phyloP scores from a whole-genome alignment of 2,113 vertebrate species.

The Polypterus bichir region DNA sequence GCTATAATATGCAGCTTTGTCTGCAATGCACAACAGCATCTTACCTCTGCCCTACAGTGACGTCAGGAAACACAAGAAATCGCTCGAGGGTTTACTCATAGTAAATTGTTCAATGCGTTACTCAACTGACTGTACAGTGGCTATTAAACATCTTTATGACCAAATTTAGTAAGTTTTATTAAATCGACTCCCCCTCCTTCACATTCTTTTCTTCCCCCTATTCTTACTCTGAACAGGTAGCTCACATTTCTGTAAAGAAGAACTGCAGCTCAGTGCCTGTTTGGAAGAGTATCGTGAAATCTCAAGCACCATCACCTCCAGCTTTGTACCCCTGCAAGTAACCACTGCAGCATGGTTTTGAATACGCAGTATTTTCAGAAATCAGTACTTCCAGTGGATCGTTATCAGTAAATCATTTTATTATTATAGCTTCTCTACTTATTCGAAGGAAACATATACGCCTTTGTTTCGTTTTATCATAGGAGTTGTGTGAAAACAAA shows the following conservation, averaged over 20 bases:
- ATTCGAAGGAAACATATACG: too few species aligned
- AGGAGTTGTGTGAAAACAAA: too few species aligned
- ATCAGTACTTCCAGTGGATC: too few species aligned
- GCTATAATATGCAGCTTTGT: background rate
- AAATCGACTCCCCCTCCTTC: constrained; percentile 11
- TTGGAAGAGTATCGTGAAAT: too few species aligned
- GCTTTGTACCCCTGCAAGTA: too few species aligned
- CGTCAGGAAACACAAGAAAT: background rate
- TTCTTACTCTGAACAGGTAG: constrained; percentile 29
- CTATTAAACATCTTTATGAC: constrained; percentile 11
- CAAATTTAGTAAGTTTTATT: constrained; percentile 16
- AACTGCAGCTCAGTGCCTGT: too few species aligned
- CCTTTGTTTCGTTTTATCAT: too few species aligned
- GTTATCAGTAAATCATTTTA: too few species aligned
- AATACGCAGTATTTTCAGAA: too few species aligned
- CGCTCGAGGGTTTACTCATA: background rate
- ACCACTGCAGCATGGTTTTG: too few species aligned
- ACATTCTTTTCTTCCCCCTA: constrained; percentile 22
- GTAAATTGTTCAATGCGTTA: background rate
- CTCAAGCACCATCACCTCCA: too few species aligned
- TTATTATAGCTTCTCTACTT: too few species aligned
- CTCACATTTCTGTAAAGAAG: background rate
- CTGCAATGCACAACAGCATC: background rate
- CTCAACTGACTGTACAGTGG: background rate
- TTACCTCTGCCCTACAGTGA: background rate